A percentile compares a stretch with the other conserved stretches of the same genome.
Conservation (phyloP, 2,113 vertebrate species). For the Sinocyclocheilus rhinocerous region DNA sequence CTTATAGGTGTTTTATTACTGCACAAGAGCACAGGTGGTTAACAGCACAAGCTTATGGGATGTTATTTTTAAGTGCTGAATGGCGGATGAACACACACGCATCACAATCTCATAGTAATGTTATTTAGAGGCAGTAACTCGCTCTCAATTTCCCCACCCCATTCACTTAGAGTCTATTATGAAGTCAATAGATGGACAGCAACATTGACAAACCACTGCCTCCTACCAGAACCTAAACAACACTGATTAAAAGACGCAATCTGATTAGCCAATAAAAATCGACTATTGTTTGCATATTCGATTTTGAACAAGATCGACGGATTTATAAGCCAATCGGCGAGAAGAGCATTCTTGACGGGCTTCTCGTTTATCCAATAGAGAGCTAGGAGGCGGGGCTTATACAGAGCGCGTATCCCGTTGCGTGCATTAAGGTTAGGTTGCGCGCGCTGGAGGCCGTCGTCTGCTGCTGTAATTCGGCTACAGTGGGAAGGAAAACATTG, state of each 20-base stretch:
- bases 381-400: slow-evolving; percentile 58
- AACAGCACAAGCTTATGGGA: neutral
- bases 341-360: slow-evolving; percentile 9
- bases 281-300: slow-evolving; percentile 52
- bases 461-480: slow-evolving; percentile 65
- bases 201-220: slow-evolving; percentile 42
- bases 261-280: slow-evolving; percentile 54
- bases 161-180: slow-evolving; percentile 27
- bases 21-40: too few relatives aligned
- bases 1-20: neutral
- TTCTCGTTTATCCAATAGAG: slow-evolving; percentile 62
- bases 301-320: slow-evolving; percentile 50
- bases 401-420: slow-evolving; percentile 36
- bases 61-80: slow-evolving; percentile 48
- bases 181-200: slow-evolving; percentile 49
- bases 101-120: slow-evolving; percentile 16
- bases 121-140: slow-evolving; percentile 53
- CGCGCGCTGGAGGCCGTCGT: slow-evolving; percentile 75
- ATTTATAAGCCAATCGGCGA: slow-evolving; percentile 52
- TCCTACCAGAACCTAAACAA: slow-evolving; percentile 5
- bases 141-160: slow-evolving; percentile 46
- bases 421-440: slow-evolving; percentile 72
- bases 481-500: slow-evolving; percentile 64
- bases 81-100: slow-evolving; percentile 52
- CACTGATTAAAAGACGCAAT: slow-evolving; percentile 42